Evolutionary conservation across 2,888 invertebrate species (phyloP).

Genomic region (Netelia melanura): DNA sequence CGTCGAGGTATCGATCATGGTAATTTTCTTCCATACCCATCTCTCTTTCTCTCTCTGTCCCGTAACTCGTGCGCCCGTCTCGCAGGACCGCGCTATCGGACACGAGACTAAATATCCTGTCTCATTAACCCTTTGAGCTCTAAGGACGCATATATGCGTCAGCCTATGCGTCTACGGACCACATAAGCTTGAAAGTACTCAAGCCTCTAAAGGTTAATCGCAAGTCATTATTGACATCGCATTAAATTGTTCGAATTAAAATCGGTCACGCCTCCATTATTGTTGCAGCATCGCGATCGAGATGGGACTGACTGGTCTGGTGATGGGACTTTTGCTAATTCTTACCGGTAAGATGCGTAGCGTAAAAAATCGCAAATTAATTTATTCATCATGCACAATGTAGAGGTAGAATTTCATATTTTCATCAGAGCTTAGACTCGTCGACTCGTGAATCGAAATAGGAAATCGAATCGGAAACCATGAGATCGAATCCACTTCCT

Average conservation of each 20-base stretch:
- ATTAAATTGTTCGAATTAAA: no score
- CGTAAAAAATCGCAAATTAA: neutral
- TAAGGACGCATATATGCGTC: no score
- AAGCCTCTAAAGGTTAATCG: no score
- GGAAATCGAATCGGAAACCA: conserved; percentile 18
- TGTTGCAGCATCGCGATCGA: conserved; percentile 58
- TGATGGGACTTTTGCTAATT: conserved; percentile 59
- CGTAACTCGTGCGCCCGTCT: neutral
- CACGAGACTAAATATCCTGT: no score
- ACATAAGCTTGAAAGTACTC: no score
- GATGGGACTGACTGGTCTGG: conserved; percentile 42
- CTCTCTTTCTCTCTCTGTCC: neutral
- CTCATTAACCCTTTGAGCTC: no score
- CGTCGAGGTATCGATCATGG: conserved; percentile 53
- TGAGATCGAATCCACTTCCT: conserved; percentile 14
- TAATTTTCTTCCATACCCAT: neutral
- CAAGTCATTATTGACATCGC: no score
- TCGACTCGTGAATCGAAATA: conserved; percentile 1
- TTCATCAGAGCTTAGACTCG: conserved; percentile 34
- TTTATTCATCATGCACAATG: neutral
- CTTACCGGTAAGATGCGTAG: conserved; percentile 59
- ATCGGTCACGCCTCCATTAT: neutral
- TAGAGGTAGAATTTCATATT: conserved; percentile 29
- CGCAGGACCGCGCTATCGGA: neutral
- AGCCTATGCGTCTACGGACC: no score